Percentiles rank a stretch among this genome's conserved stretches.
phyloP scores from a whole-genome alignment of 2,113 vertebrate genomes.

The Dolichallabes microphthalmus region DNA sequence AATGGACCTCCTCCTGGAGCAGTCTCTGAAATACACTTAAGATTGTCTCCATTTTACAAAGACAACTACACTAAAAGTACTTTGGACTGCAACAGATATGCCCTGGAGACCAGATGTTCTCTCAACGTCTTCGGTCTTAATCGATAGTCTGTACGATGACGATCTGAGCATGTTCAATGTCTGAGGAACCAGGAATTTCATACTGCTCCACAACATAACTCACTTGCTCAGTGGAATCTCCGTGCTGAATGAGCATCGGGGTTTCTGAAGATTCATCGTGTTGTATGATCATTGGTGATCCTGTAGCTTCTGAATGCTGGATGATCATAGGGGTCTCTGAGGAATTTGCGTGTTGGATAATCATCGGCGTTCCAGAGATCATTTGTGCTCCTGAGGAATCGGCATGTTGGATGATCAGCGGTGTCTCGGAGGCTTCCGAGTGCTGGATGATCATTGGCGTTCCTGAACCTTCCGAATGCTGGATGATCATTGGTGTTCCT shows the following conservation, averaged over 20 bases:
- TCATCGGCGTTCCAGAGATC: conserved; percentile 43
- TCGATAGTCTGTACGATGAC: conserved; percentile 58
- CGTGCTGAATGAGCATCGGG: conserved; percentile 48
- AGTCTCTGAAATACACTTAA: background rate
- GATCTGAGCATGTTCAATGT: conserved; percentile 54
- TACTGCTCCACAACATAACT: conserved; percentile 54
- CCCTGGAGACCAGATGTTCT: background rate
- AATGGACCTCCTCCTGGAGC: background rate
- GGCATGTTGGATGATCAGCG: conserved; percentile 22
- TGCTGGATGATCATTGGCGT: conserved; percentile 30
- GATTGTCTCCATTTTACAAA: background rate
- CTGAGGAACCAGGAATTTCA: conserved; percentile 49
- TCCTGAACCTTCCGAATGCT: conserved; percentile 10
- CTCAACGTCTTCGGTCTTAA: background rate
- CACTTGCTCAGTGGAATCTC: conserved; percentile 43
- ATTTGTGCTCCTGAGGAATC: conserved; percentile 15
- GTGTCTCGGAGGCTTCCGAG: conserved; percentile 20
- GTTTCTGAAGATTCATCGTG: conserved; percentile 42
- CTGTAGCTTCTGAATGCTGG: conserved; percentile 34
- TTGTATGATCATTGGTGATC: conserved; percentile 42
- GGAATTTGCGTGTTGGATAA: conserved; percentile 43
- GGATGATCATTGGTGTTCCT: conserved; percentile 31
- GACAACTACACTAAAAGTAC: background rate
- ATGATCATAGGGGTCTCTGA: conserved; percentile 29
- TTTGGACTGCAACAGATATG: background rate